Evolutionary conservation across 2,113 vertebrate species (phyloP).

Genomic region (Trochalopteron elliotii): DNA sequence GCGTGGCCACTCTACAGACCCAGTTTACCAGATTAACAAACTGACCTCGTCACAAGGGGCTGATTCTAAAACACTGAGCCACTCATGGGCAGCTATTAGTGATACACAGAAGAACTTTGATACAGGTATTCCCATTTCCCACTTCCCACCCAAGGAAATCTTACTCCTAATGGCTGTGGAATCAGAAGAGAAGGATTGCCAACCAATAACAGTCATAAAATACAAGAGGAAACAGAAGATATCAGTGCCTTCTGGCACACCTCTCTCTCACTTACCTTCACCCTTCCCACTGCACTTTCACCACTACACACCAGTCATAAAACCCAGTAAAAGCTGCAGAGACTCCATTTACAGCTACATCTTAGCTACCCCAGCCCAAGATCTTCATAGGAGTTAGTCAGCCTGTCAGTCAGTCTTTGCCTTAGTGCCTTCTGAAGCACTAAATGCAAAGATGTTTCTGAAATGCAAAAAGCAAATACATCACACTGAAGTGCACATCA

Average conservation of each 20-base stretch:
- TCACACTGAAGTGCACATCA: not conserved
- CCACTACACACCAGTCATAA: not conserved
- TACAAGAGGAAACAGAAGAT: not conserved
- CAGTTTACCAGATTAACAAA: slow-evolving; percentile 27
- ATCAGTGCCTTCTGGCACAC: not conserved
- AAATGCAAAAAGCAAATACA: not conserved
- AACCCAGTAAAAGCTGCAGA: not conserved
- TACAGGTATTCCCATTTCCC: not conserved
- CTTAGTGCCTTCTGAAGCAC: not conserved
- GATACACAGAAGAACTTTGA: not conserved
- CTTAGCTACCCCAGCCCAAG: not conserved
- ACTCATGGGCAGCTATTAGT: not conserved
- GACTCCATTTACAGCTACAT: not conserved
- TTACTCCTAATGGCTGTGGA: not conserved
- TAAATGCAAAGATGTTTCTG: not conserved
- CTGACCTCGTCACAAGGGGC: not conserved
- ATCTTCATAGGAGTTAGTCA: not conserved
- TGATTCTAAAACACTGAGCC: not conserved
- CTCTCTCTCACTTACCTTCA: not conserved
- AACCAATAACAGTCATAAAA: not conserved
- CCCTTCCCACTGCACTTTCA: not conserved
- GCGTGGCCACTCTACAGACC: not conserved
- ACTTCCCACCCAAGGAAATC: not conserved
- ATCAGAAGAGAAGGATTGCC: not conserved
- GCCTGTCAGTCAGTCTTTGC: not conserved